Percentiles rank a stretch among this genome's conserved stretches.
These are phyloP conservation scores for Catocala nupta DNA, from an alignment of 2,888 invertebrate species.

Conservation along the genomic window DNA sequence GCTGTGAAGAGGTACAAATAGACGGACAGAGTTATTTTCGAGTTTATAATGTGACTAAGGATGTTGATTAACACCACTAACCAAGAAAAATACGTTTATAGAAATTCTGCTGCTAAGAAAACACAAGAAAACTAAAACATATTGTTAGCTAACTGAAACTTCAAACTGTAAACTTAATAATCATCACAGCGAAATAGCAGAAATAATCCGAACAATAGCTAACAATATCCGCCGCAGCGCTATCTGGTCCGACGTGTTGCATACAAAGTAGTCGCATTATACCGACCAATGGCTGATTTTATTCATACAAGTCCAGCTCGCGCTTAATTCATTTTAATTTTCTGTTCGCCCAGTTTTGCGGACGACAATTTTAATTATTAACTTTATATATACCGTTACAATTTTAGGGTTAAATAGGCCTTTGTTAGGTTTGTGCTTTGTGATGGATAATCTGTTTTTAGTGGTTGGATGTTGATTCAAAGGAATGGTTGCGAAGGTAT, in stretches of 20 bases:
- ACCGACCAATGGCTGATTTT: slow-evolving; percentile 40
- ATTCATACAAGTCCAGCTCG: slow-evolving; percentile 43
- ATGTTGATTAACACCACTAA: too few relatives aligned
- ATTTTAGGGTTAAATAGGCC: slow-evolving; percentile 36
- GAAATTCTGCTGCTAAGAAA: too few relatives aligned
- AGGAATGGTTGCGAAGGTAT: slow-evolving; percentile 2
- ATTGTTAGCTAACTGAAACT: too few relatives aligned
- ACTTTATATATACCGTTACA: slow-evolving; percentile 44
- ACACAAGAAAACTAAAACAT: too few relatives aligned
- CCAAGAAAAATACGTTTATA: too few relatives aligned
- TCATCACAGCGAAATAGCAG: not conserved
- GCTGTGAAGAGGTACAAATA: too few relatives aligned
- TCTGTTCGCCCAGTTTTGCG: slow-evolving; percentile 40
- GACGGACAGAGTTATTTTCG: too few relatives aligned
- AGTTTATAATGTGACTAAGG: too few relatives aligned
- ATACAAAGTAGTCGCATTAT: slow-evolving; percentile 56
- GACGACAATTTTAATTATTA: slow-evolving; percentile 58
- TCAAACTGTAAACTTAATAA: not conserved
- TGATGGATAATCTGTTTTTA: slow-evolving; percentile 3
- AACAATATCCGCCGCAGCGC: slow-evolving; percentile 34
- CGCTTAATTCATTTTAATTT: slow-evolving; percentile 58
- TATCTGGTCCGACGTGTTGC: slow-evolving; percentile 45
- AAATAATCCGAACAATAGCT: slow-evolving; percentile 37
- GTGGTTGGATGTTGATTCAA: not conserved
- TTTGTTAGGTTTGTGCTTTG: slow-evolving; percentile 8